These are phyloP conservation scores for Notarius quadriscutis DNA, from an alignment of 2,113 vertebrate species.

Conservation along the genomic window DNA sequence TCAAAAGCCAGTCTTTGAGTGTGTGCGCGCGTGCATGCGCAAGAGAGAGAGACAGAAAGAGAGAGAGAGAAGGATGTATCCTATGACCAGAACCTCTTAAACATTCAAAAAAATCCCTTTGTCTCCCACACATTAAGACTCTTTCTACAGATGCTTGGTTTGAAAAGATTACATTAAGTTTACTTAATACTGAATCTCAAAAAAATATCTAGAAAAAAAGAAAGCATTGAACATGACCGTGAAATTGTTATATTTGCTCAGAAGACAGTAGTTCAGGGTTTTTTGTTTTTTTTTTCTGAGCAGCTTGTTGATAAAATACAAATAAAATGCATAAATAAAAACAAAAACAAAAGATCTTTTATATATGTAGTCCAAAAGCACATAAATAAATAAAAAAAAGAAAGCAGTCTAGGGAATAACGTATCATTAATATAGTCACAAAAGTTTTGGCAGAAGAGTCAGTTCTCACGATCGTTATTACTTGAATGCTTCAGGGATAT, in stretches of 20 bases:
- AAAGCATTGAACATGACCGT: background rate
- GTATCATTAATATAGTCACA: conserved; percentile 64
- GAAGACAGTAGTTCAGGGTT: conserved; percentile 15
- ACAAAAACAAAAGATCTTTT: conserved; percentile 51
- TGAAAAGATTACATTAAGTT: conserved; percentile 32
- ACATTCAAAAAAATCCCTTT: background rate
- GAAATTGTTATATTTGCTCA: conserved; percentile 18
- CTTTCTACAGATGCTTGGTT: conserved; percentile 27
- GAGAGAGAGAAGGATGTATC: background rate
- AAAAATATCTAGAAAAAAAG: conserved; percentile 55
- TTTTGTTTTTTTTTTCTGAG: conserved; percentile 21
- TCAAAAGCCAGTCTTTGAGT: background rate
- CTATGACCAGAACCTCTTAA: background rate
- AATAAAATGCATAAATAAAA: conserved; percentile 51
- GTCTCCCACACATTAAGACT: conserved; percentile 38
- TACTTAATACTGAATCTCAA: conserved; percentile 71
- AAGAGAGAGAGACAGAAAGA: background rate
- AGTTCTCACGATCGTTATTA: conserved; percentile 61
- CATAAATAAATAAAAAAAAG: conserved; percentile 76
- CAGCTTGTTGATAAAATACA: conserved; percentile 42
- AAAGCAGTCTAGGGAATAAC: conserved; percentile 52
- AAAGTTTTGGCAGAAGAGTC: conserved; percentile 55
- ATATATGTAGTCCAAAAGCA: conserved; percentile 64
- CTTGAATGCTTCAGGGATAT: conserved; percentile 92
- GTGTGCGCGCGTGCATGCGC: background rate